Evolutionary conservation across 2,113 vertebrate species (phyloP).

Genomic region (Tachycineta bicolor): DNA sequence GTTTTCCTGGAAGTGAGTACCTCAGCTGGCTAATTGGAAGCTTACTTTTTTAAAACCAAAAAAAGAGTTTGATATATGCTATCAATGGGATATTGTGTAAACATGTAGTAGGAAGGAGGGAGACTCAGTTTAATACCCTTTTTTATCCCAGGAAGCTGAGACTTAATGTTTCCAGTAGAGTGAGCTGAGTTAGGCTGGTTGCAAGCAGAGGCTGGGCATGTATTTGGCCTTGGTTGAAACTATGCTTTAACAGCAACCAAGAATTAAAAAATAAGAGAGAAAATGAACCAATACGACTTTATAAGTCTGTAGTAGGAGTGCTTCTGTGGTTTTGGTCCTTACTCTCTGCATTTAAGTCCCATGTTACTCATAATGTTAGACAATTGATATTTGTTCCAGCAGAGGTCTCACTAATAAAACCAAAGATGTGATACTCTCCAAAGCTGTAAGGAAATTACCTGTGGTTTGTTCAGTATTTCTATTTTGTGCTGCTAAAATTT

Average conservation of each 20-base stretch:
- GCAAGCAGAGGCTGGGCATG: background rate
- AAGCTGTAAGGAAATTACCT: background rate
- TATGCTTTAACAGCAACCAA: background rate
- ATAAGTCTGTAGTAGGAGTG: background rate
- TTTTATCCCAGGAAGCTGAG: background rate
- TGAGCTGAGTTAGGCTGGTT: background rate
- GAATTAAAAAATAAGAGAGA: background rate
- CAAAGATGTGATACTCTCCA: background rate
- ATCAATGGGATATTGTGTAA: background rate
- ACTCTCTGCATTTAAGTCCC: background rate
- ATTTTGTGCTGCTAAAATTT: background rate
- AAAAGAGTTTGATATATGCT: background rate
- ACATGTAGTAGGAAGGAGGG: background rate
- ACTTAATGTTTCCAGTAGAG: background rate
- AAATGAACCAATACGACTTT: background rate
- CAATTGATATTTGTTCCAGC: background rate
- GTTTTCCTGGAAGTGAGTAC: background rate
- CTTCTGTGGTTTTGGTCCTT: background rate
- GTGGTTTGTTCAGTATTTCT: background rate
- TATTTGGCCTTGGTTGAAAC: background rate
- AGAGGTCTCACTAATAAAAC: background rate
- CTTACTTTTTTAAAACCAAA: background rate
- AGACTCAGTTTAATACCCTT: background rate
- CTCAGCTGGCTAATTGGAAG: background rate
- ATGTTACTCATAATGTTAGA: background rate